Evolutionary conservation across 2,888 invertebrate genomes (phyloP), one percentile per base, ranked within the genome.

Genomic region (Osmoderma eremita): DNA sequence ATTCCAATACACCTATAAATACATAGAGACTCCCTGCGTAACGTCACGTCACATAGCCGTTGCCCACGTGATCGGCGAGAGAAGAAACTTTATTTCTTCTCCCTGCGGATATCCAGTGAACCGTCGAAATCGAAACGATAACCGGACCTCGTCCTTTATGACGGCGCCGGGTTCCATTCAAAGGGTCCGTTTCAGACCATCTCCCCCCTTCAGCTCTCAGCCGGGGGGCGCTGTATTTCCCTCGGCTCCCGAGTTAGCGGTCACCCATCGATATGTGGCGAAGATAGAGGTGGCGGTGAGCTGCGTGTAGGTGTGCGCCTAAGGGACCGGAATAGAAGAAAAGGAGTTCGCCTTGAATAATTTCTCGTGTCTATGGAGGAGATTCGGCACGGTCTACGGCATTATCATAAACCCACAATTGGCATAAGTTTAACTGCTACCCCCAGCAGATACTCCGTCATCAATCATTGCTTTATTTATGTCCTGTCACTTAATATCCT

Each of bases 81-180:
- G 71, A 70, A 70, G 72, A 69, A 72, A 73, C 70, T 73, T 73
- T 73, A 71, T 70, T 71, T 70, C 71, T 71, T 72, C 67, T 70
- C 71, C 71, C 72, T 65, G 63, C 70, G 71, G 70, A 71, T 70
- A 70, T 69, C 74, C 73, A 72, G 71, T 73, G 72, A 73, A 73
- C 72, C 73, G 74, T 67, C 70, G 70, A 71, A 74, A 74, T 74
- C 74, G 73, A 72, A 73, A 74, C 73, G 74, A 73, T 74, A 74
- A 74, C 74, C 72, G 74, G 73, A 73, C 74, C 70, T 70, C 69
- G 69, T 69, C 70, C 71, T 73, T 73, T 74, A 74, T 73, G 71
- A 73, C 71, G 70, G 68, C 71, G 72, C 70, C 70, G 69, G 72
- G 67, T 72, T 71, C 45, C 53, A 12, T 38, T 74, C 72, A 73